These are phyloP conservation scores for Laticauda colubrina DNA, from an alignment of 2,113 vertebrate species.

Conservation along the genomic window DNA sequence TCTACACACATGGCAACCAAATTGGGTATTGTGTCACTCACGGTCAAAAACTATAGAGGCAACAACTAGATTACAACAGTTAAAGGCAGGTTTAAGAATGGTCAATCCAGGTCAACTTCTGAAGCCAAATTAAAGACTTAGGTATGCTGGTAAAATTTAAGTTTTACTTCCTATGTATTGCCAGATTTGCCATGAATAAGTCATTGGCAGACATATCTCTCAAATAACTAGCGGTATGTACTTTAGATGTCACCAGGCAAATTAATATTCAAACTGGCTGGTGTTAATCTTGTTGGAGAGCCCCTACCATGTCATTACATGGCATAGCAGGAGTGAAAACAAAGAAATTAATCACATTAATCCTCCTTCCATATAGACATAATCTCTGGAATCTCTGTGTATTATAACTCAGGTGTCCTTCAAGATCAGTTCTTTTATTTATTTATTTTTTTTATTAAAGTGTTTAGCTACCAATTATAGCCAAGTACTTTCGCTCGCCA, in stretches of 20 bases:
- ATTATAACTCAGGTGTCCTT: constrained; percentile 61
- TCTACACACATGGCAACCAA: neutral
- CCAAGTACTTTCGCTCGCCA: constrained; percentile 50
- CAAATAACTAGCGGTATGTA: constrained; percentile 51
- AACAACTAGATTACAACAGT: neutral
- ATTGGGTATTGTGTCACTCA: neutral
- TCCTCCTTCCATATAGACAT: constrained; percentile 49
- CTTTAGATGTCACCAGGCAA: constrained; percentile 56
- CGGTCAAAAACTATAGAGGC: neutral
- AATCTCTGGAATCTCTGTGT: constrained; percentile 56
- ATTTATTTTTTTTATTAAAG: neutral
- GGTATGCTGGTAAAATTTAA: neutral
- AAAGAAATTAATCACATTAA: constrained; percentile 59
- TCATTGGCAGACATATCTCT: constrained; percentile 50
- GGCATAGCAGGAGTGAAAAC: constrained; percentile 49
- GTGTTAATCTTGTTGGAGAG: constrained; percentile 50
- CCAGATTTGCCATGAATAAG: constrained; percentile 27
- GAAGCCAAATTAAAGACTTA: constrained; percentile 32
- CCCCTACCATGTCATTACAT: constrained; percentile 31
- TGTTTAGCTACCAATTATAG: constrained; percentile 45
- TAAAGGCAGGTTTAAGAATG: neutral
- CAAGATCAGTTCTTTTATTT: constrained; percentile 44
- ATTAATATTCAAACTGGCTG: constrained; percentile 62
- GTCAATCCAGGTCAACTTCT: neutral
- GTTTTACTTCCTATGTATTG: constrained; percentile 32